Base-by-base conservation (phyloP, 2,888 invertebrate species). In the Drosophila koepferae region DNA sequence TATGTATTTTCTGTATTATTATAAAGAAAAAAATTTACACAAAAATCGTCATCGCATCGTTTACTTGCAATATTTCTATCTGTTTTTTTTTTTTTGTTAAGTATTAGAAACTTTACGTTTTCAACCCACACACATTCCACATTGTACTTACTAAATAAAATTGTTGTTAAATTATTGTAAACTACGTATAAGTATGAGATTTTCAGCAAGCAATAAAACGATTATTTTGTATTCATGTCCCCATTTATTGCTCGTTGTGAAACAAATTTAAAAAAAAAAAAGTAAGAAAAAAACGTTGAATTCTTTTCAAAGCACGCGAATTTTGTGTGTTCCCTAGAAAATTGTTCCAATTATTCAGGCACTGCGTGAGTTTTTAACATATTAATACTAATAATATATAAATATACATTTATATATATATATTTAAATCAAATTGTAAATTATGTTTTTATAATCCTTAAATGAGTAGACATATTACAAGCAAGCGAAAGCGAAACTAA, bases 41-140 rank as follows among this genome's bases (percentile, higher is more conserved):
- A 49, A 53, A 53, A 51, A 43, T 53, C 55, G 55, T 40, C n/a
- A 55, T 54, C 38, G 55, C n/a, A 55, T 40, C 88, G 86, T 84
- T 81, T 88, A 76, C 78, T 82, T 81, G 89, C 86, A 86, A 88
- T 83, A 88, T 77, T 51, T 63, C 34, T 31, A 18, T 63, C 54
- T 61, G 63, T 68, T 78, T 74, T 23, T 70, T 61, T 62, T 68
- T 78, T 74, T 23, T 68, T 70, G 68, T 81, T 86, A 81, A 77
- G 85, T 83, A 81, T 83, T 84, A 81, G 64, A 62, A 63, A 73
- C 61, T 62, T 72, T 73, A 65, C 31, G 68, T 86, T 80, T 77
- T 81, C 74, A 60, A 76, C 64, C 66, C 63, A 70, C 66, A 71
- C 86, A 85, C 88, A 86, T 86, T 80, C 75, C 81, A 79, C 81